Evolutionary conservation across 2,888 invertebrate species (phyloP), one percentile per base, ranked within the genome.

Genomic region (Morpho deidamia): DNA sequence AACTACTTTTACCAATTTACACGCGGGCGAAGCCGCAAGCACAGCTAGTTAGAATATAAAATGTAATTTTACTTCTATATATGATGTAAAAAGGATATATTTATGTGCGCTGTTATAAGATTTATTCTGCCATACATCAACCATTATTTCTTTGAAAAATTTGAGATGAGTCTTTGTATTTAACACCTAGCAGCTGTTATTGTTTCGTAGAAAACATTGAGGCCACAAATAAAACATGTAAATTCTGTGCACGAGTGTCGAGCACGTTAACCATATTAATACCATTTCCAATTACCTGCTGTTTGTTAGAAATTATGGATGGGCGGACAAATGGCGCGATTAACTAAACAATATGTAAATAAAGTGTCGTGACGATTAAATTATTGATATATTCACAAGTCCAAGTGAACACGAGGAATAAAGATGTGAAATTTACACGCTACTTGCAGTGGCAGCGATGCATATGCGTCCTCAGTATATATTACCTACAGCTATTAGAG

Each of bases 331-430:
- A 64, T 60, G 59, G 59, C 53, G 55, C 57, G 56, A 56, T 60
- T 57, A 58, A 63, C 61, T 64, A 64, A 64, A 62, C 55, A 61
- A 61, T 64, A 68, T 65, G 63, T 58, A 63, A 66, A 65, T 60
- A 48, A 48, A 61, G 55, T 51, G 59, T 59, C 58, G 55, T 52
- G 55, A 55, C 53, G 54, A 64, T 70, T 63, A 68, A 63, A 59
- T 67, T 70, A 69, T 70, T 68, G 64, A 68, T 65, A 53, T 65
- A 70, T 69, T 66, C 64, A 64, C 64, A 66, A 60, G 59, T 57
- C 57, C 56, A 64, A 60, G 44, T 45, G 41, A 35, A 56, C 64
- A 57, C 59, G 58, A 44, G 48, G 53, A 43, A 49, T 48, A 44
- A 51, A 48, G 39, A 48, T 44, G 39, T 51, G 34, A 34, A 7